Conservation (phyloP, 1,140 invertebrate species). For the Maconellicoccus hirsutus region DNA sequence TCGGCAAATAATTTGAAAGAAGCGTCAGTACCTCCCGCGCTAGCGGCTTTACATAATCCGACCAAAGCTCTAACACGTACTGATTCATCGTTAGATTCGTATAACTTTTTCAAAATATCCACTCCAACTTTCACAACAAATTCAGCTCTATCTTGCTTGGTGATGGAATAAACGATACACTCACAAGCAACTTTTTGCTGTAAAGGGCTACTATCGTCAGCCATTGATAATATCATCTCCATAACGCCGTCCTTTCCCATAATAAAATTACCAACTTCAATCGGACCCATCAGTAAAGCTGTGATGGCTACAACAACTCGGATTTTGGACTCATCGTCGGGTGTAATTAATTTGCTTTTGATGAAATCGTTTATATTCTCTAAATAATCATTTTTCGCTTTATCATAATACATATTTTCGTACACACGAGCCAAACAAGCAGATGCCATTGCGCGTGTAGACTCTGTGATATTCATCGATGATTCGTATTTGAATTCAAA, state of each 20-base stretch:
- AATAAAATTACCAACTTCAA: conserved; percentile 88
- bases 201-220: conserved; percentile 65
- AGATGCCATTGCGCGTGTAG: conserved; percentile 75
- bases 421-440: conserved; percentile 79
- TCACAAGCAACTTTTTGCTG: conserved; percentile 92
- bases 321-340: conserved; percentile 83
- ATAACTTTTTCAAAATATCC: conserved; percentile 87
- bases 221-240: conserved; percentile 96
- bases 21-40: conserved; percentile 91
- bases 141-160: conserved; percentile 93
- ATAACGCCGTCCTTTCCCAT: conserved; percentile 85
- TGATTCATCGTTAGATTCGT: conserved; percentile 78
- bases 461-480: conserved; percentile 73
- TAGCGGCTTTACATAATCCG: conserved; percentile 93
- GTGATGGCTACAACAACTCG: conserved; percentile 79
- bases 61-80: conserved; percentile 82
- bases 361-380: conserved; percentile 76
- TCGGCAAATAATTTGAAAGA: conserved; percentile 88
- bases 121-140: conserved; percentile 83
- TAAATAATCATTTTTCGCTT: conserved; percentile 60
- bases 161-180: conserved; percentile 88
- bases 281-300: conserved; percentile 74
- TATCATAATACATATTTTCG: conserved; percentile 89
- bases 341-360: conserved; percentile 69
- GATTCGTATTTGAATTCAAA: conserved; percentile 82